Evolutionary conservation across 2,113 vertebrate genomes (phyloP), one percentile per base, ranked within the genome.

Genomic region (Mirza zaza): DNA sequence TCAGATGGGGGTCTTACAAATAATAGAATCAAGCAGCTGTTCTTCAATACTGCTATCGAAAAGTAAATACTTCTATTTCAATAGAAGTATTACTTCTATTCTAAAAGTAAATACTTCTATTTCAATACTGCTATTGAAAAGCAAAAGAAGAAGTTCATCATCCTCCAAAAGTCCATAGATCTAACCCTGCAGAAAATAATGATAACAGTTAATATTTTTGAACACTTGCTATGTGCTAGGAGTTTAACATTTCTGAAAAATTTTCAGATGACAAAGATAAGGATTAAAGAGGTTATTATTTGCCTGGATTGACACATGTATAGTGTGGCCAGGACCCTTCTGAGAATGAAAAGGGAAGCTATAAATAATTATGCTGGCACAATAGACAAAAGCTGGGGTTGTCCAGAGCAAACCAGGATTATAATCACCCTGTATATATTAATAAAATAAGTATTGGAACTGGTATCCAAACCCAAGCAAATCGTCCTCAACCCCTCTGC

Each of bases 371-470:
- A 29, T 5, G 6, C 18, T 61, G 39, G 8, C 2, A 42, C 1
- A 36, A 42, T 1, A 80, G 70, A 52, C 18, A 63, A 36, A 34
- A 83, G 1, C 14, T 50, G 36, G 32, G 5, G 45, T 32, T 65
- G 20, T 39, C 61, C 9, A 39, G n/a, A 25, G 29, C 36, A 32
- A 91, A 32, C 18, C 57, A 84, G 32, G 27, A 32, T 29, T 48
- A 14, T 4, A 4, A 11, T 8, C 63, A 34, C 1, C 3, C n/a
- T 29, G 0, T 21, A 36, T 39, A 48, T 21, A 21, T 21, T 57
- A 57, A 57, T 42, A 87, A 68, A 86, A 27, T 68, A 39, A 87
- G 6, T 63, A 59, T 5, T 32, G 32, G 8, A 39, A 6, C 8
- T 50, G 11, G 2, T 3, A 55, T 94, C n/a, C 65, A 75, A 57